Base-by-base conservation (phyloP, 2,797 vertebrate species). In the Borostomias antarcticus region DNA sequence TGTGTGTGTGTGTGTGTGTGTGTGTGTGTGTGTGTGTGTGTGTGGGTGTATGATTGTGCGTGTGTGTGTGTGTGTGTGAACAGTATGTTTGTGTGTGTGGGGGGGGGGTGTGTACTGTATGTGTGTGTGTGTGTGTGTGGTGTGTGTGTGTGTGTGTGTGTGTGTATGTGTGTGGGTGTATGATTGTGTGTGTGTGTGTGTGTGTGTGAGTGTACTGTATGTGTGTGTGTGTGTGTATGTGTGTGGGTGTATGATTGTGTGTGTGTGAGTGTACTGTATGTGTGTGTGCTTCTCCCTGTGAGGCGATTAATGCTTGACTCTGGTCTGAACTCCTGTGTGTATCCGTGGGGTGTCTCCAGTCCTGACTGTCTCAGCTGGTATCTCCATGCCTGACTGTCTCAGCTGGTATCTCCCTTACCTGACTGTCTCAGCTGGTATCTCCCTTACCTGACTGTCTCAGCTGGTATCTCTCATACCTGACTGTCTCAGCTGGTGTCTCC, bases 291-390 rank as follows among this genome's bases (percentile, higher is more conserved):
- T 43, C 32, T 57, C 54, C 30, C 29, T 32, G 2, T 35, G 29
- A 30, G 5, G 19, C 33, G 54, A 62, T 77, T 51, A 68, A 78
- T 63, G 63, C 54, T 33, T 19, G 73, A 64, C 67, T 72, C 47
- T 65, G 58, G 25, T 51, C 51, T 81, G 79, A 85, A 77, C 77
- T 70, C 75, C 5, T 28, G n/a, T 17, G 40, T 69, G 53, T 30
- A 21, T 62, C 63, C 21, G 13, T 17, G 4, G 40, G 64, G 40
- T 43, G 23, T n/a, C n/a, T n/a, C n/a, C n/a, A n/a, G n/a, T n/a
- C n/a, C n/a, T n/a, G n/a, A n/a, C n/a, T n/a, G n/a, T n/a, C n/a
- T n/a, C n/a, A n/a, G n/a, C n/a, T n/a, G n/a, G n/a, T n/a, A 7
- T 35, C 56, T 21, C 30, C 64, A 30, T 51, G 66, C 35, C 26